A percentile compares a stretch with the other conserved stretches of the same genome.
Evolutionary conservation across 64 coral and sea anemone species (phyloP).

Genomic region (Actinia equina): DNA sequence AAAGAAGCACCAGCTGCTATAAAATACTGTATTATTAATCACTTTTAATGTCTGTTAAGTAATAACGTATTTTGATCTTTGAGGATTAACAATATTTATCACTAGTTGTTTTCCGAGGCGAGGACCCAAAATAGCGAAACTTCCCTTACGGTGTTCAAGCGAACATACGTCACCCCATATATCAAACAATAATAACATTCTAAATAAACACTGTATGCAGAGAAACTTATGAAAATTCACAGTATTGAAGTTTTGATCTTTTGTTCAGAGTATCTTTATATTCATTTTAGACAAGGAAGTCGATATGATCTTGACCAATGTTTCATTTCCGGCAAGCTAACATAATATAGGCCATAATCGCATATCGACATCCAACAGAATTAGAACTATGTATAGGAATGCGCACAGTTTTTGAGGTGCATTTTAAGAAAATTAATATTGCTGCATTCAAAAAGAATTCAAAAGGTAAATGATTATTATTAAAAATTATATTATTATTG

Average conservation of each 20-base stretch:
- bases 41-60: not conserved
- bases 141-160: not conserved
- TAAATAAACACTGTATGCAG: not conserved
- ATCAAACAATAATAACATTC: not conserved
- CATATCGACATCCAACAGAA: not conserved
- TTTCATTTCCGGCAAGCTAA: not conserved
- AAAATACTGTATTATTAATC: not conserved
- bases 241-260: not conserved
- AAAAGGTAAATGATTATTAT: too few relatives aligned
- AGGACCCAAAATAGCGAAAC: conserved; percentile 1
- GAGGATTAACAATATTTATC: not conserved
- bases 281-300: not conserved
- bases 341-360: not conserved
- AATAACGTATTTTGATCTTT: not conserved
- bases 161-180: not conserved
- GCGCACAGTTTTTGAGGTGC: too few relatives aligned
- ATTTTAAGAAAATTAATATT: too few relatives aligned
- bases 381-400: not conserved
- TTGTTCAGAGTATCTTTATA: not conserved
- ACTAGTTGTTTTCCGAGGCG: not conserved
- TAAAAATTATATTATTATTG: too few relatives aligned
- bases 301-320: not conserved
- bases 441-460: too few relatives aligned
- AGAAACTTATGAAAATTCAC: not conserved
- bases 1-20: not conserved